Percentiles rank a stretch among this genome's conserved stretches.
These are phyloP conservation scores for Zenarchopterus dispar DNA, from an alignment of 2,797 vertebrate genomes.

Conservation along the genomic window DNA sequence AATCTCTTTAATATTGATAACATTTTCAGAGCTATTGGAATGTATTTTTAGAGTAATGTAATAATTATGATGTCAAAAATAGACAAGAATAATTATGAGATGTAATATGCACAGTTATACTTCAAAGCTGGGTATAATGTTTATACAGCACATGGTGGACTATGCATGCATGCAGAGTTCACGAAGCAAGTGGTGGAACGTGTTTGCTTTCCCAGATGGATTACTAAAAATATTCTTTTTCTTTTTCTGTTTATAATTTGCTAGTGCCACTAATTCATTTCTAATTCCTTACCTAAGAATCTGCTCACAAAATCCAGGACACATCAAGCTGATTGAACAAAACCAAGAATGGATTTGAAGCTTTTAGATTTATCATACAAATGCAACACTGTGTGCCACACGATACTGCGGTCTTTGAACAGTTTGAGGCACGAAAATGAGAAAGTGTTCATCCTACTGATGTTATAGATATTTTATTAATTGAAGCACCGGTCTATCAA, in stretches of 20 bases:
- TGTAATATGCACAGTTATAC: neutral
- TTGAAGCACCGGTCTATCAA: conserved; percentile 35
- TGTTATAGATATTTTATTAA: conserved; percentile 53
- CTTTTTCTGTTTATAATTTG: conserved; percentile 14
- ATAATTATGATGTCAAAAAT: neutral
- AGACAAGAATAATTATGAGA: conserved; percentile 2
- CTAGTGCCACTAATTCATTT: conserved; percentile 4
- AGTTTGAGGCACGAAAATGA: conserved; percentile 34
- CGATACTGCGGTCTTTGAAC: neutral
- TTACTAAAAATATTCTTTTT: conserved; percentile 25
- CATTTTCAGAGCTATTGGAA: conserved; percentile 1
- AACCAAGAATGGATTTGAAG: conserved; percentile 23
- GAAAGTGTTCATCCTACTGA: conserved; percentile 36
- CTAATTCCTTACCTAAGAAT: conserved; percentile 12
- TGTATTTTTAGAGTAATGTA: neutral
- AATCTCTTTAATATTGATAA: conserved; percentile 18
- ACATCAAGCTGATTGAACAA: conserved; percentile 13
- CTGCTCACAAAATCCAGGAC: conserved; percentile 11
- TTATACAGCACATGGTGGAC: conserved; percentile 10
- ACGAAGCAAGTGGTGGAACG: neutral
- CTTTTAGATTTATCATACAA: conserved; percentile 16
- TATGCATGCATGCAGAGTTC: neutral
- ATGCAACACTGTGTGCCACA: conserved; percentile 6
- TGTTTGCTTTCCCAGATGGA: neutral
- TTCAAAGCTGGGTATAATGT: conserved; percentile 5